These are phyloP conservation scores for Scolopax bukidnonensis DNA, from an alignment of 2,797 vertebrate species.

Conservation along the genomic window DNA sequence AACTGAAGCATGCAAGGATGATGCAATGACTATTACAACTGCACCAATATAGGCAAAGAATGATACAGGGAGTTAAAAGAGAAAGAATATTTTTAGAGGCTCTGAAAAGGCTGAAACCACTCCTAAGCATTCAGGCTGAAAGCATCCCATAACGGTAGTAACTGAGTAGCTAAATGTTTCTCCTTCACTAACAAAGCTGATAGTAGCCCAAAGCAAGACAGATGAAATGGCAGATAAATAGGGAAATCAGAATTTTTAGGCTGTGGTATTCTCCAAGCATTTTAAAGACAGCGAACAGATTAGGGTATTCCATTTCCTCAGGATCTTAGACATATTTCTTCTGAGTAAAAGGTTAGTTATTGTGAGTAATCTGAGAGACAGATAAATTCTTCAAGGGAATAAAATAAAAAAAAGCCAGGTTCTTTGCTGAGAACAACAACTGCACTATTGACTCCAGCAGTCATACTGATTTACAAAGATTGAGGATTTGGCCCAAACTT, in stretches of 20 bases:
- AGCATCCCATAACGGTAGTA: not conserved
- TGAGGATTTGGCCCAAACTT: not conserved
- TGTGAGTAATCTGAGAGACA: not conserved
- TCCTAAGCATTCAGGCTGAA: not conserved
- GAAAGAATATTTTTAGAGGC: not conserved
- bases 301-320: not conserved
- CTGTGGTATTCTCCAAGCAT: not conserved
- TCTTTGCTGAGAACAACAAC: not conserved
- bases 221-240: not conserved
- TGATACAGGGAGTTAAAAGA: not conserved
- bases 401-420: not conserved
- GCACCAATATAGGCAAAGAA: not conserved
- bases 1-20: not conserved
- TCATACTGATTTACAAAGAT: not conserved
- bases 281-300: not conserved
- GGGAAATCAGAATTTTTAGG: not conserved
- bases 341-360: not conserved
- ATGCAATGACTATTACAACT: not conserved
- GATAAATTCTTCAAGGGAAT: not conserved
- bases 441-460: not conserved
- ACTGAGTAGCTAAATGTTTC: not conserved
- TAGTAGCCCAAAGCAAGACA: not conserved
- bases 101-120: not conserved
- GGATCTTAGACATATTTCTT: not conserved
- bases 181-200: not conserved